Evolutionary conservation across 1,140 invertebrate genomes (phyloP).

Genomic region (Sminthurides bifidus): DNA sequence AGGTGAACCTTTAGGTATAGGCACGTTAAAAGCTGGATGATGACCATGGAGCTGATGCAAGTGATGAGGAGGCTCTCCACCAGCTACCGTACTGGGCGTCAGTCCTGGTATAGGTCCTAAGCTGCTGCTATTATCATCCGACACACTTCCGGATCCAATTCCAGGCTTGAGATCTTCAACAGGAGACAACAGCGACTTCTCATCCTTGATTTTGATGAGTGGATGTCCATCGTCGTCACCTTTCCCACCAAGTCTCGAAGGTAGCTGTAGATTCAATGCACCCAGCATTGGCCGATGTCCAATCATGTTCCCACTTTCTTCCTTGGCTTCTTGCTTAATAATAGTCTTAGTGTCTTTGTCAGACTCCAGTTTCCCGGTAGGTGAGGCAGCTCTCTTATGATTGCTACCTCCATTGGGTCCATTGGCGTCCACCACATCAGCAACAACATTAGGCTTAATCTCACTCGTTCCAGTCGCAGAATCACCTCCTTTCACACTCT

Average conservation of each 20-base stretch:
- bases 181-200: conserved; percentile 30
- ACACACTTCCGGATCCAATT: conserved; percentile 1
- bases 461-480: background rate
- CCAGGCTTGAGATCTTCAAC: conserved; percentile 22
- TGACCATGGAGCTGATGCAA: background rate
- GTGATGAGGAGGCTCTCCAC: conserved; percentile 5
- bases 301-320: background rate
- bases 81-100: background rate
- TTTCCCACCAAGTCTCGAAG: background rate
- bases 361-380: background rate
- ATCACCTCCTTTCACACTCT: background rate
- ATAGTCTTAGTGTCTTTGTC: background rate
- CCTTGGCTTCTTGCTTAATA: background rate
- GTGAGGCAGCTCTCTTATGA: too few species aligned
- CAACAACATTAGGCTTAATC: background rate
- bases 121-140: background rate
- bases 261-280: conserved; percentile 7
- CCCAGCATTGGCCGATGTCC: background rate
- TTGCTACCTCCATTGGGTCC: too few species aligned
- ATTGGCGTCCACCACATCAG: background rate
- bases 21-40: conserved; percentile 3
- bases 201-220: conserved; percentile 29
- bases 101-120: background rate
- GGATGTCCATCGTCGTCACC: conserved; percentile 1
- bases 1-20: conserved; percentile 4